A percentile compares a stretch with the other conserved stretches of the same genome.
Evolutionary conservation across 2,797 vertebrate species (phyloP).

Genomic region (Brotula barbata): DNA sequence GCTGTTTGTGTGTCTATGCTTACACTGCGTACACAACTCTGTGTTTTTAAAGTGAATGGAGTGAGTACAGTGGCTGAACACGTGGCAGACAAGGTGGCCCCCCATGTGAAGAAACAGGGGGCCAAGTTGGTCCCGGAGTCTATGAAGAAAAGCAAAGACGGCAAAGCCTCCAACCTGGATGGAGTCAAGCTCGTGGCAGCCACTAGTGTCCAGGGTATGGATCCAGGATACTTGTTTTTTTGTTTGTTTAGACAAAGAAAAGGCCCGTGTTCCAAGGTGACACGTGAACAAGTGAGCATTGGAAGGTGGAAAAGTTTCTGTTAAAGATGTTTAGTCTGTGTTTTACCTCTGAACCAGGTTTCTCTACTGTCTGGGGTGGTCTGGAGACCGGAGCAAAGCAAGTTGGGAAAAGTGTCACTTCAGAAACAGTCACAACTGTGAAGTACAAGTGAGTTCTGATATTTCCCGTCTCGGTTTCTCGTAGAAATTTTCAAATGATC

Average conservation of each 20-base stretch:
- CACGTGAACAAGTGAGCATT: too few species aligned
- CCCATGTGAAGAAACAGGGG: constrained; percentile 92
- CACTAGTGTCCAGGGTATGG: constrained; percentile 63
- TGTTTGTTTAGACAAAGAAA: too few species aligned
- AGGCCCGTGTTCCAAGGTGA: too few species aligned
- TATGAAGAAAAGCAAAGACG: constrained; percentile 87
- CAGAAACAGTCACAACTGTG: constrained; percentile 90
- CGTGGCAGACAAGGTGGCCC: constrained; percentile 88
- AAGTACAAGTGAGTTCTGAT: constrained; percentile 88
- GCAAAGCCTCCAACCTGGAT: constrained; percentile 82
- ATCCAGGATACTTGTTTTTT: too few species aligned
- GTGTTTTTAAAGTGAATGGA: constrained; percentile 83
- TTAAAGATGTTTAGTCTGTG: too few species aligned
- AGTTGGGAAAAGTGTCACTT: constrained; percentile 87
- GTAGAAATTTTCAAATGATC: not conserved
- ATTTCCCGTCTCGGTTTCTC: not conserved
- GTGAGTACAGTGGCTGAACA: constrained; percentile 86
- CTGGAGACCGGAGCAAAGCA: constrained; percentile 91
- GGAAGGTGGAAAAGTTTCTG: too few species aligned
- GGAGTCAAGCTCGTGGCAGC: constrained; percentile 89
- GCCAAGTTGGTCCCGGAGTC: constrained; percentile 92
- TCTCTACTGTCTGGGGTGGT: constrained; percentile 91
- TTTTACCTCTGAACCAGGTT: constrained; percentile 75
- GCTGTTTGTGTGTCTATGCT: not conserved
- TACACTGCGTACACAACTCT: not conserved